Percentiles rank a stretch among this genome's conserved stretches.
Evolutionary conservation across 2,888 invertebrate species (phyloP).

Genomic region (Nycteola revayana): DNA sequence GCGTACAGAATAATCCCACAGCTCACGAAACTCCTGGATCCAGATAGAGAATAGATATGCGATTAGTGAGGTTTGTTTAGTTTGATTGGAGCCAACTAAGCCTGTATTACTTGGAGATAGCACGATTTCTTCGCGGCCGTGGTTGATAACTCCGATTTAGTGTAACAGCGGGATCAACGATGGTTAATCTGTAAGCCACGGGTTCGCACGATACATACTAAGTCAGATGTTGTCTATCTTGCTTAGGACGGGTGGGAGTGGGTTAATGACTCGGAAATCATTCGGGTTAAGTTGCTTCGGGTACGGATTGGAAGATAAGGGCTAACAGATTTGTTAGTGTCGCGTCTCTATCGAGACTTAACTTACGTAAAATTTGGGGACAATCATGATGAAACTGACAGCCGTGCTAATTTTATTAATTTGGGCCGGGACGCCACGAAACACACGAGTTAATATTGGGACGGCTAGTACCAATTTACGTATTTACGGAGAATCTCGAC

Average conservation of each 20-base stretch:
- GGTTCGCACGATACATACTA: slow-evolving; percentile 75
- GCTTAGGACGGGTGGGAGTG: slow-evolving; percentile 72
- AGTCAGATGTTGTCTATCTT: slow-evolving; percentile 80
- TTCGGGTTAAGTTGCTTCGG: slow-evolving; percentile 74
- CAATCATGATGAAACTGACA: slow-evolving; percentile 14
- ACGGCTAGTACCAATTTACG: no score
- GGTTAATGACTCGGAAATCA: slow-evolving; percentile 81
- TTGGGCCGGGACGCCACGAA: no score
- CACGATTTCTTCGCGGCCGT: slow-evolving; percentile 76
- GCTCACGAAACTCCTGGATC: slow-evolving; percentile 68
- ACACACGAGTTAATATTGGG: no score
- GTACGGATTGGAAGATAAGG: slow-evolving; percentile 77
- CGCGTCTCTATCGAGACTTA: slow-evolving; percentile 45
- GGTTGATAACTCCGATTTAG: slow-evolving; percentile 75
- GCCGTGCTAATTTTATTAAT: slow-evolving; percentile 1
- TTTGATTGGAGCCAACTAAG: slow-evolving; percentile 77
- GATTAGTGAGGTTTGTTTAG: slow-evolving; percentile 78
- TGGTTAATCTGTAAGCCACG: slow-evolving; percentile 73
- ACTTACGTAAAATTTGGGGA: slow-evolving; percentile 28
- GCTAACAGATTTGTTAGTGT: slow-evolving; percentile 75
- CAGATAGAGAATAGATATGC: slow-evolving; percentile 74
- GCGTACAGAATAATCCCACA: slow-evolving; percentile 62
- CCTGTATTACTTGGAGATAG: slow-evolving; percentile 73
- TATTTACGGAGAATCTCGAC: no score
- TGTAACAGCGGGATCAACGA: slow-evolving; percentile 60